Percentiles rank a stretch among this genome's conserved stretches.
These are phyloP conservation scores for Cataglyphis altisquamis DNA, from an alignment of 2,888 invertebrate species.

Conservation along the genomic window DNA sequence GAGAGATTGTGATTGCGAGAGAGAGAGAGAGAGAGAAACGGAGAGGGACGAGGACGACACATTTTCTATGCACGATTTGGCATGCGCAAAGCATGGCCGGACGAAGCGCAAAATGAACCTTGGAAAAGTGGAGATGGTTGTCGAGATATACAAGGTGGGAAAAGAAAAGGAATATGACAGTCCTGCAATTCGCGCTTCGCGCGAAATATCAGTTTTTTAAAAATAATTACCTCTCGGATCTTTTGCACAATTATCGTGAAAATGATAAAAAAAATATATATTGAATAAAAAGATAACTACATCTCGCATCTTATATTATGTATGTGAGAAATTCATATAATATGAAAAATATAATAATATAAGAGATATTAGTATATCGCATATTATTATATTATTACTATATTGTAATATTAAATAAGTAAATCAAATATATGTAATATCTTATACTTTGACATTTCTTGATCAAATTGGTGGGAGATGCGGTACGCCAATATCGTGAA, in stretches of 20 bases:
- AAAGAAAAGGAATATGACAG: conserved; percentile 38
- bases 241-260: background rate
- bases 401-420: background rate
- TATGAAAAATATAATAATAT: background rate
- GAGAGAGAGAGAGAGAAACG: background rate
- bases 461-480: background rate
- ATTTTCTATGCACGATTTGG: conserved; percentile 26
- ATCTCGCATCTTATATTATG: background rate
- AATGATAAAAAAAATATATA: conserved; percentile 24
- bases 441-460: background rate
- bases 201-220: conserved; percentile 32
- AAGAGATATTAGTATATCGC: background rate
- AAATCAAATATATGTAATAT: background rate
- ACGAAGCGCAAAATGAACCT: conserved; percentile 51
- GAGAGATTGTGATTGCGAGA: conserved; percentile 2
- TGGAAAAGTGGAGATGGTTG: conserved; percentile 30
- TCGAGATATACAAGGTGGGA: background rate
- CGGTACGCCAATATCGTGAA: background rate
- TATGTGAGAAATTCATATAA: background rate
- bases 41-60: background rate
- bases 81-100: conserved; percentile 40
- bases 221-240: background rate
- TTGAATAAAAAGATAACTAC: conserved; percentile 7
- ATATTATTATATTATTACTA: no score
- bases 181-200: conserved; percentile 69